Base-by-base conservation (phyloP, 2,888 invertebrate species). In the Sinopyrophorus schimmeli region DNA sequence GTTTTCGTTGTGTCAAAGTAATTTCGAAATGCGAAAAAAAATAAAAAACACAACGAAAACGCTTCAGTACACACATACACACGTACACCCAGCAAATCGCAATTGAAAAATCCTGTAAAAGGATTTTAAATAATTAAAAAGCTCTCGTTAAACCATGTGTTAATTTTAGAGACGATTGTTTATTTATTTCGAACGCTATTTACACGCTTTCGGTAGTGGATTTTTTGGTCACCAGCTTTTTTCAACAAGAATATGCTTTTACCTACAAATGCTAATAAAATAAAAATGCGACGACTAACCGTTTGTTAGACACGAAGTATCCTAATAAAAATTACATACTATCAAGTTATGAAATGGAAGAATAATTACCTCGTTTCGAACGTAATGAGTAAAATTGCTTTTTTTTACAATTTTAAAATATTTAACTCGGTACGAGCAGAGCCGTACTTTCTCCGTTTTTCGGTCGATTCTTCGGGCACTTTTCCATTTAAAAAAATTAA, bases 241-340 rank as follows among this genome's bases (percentile, higher is more conserved):
- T 26, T 12, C 31, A 34, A 42, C 42, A 42, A 12, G 35, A 43
- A 17, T 42, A 43, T 43, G 43, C 43, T 43, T 43, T 43, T 43
- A 43, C 35, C 18, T 11, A 27, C 42, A 42, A n/a, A 17, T 42
- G 32, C 11, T 26, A 27, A 26, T 35, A 27, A 43, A 43, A 43
- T 43, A 43, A 43, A 34, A 43, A 42, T 32, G 26, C 32, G 26
- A 34, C 32, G 34, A 34, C 31, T 32, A 26, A 17, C 26, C 38
- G 34, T 30, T 35, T 34, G 34, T 35, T 27, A 27, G 43, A 28
- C 43, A 43, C 27, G 43, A 18, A 35, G 18, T 27, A 35, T 16
- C 27, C 12, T 26, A 43, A 43, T 43, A 43, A 43, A 43, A 40
- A 40, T 40, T 40, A 40, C 39, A 40, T 40, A n/a, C 20, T 15